Conservation (phyloP, 2,888 invertebrate species). For the Pemphredon lugubris region DNA sequence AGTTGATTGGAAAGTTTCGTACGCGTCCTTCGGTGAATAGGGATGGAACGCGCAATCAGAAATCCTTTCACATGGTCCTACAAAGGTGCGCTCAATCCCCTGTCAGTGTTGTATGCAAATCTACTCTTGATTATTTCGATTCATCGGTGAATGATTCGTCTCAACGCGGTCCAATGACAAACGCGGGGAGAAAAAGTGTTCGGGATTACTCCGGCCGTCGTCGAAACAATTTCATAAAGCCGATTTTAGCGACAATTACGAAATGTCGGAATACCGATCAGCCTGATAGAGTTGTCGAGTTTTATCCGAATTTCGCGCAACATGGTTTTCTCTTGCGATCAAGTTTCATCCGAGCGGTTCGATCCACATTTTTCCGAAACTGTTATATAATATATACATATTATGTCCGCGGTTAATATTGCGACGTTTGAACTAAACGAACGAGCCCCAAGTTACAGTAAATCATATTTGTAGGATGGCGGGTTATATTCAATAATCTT, state of each 20-base stretch:
- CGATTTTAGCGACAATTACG: background rate
- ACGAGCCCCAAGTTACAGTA: no score
- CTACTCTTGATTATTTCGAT: conserved; percentile 65
- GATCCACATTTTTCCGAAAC: no score
- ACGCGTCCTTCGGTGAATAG: conserved; percentile 35
- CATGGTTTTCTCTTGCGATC: no score
- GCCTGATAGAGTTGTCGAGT: background rate
- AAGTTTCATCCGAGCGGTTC: no score
- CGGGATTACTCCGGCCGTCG: background rate
- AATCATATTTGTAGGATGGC: no score
- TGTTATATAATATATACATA: no score
- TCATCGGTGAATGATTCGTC: conserved; percentile 49
- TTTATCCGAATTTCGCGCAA: no score
- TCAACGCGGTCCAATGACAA: conserved; percentile 21
- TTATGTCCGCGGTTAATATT: no score
- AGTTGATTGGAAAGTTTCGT: conserved; percentile 43
- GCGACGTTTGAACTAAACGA: no score
- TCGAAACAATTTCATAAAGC: background rate
- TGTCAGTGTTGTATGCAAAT: conserved; percentile 65
- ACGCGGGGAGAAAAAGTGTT: background rate
- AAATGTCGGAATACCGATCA: background rate
- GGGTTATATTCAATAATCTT: no score
- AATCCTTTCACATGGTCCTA: conserved; percentile 56
- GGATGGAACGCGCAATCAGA: conserved; percentile 54
- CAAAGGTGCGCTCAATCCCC: conserved; percentile 24